Conservation (phyloP, 2,113 vertebrate genomes). For the Cichladusa arquata region DNA sequence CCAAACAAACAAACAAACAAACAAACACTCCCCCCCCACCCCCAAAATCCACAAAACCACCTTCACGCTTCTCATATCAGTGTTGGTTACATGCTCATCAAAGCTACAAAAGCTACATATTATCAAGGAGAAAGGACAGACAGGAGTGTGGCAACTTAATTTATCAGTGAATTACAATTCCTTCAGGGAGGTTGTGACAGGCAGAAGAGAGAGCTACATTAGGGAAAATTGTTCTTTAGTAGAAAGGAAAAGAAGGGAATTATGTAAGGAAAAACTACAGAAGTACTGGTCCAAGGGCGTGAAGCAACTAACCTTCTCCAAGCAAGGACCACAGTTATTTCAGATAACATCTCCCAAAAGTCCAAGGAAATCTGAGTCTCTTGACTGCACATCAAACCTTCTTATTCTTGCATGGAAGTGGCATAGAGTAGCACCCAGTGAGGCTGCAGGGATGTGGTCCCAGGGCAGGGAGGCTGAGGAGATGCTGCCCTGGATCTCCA, state of each 20-base stretch:
- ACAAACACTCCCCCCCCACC: accelerated
- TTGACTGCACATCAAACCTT: neutral
- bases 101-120: neutral
- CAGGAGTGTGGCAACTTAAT: neutral
- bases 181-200: neutral
- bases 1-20: neutral
- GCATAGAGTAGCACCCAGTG: no score
- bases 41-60: neutral
- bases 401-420: neutral
- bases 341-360: neutral
- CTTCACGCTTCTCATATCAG: neutral
- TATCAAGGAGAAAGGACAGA: neutral
- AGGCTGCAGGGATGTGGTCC: neutral
- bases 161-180: neutral
- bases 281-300: neutral
- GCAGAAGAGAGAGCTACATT: neutral
- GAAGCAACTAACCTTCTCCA: neutral
- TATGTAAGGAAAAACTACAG: neutral
- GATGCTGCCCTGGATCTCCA: neutral
- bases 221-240: neutral
- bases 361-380: neutral
- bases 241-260: neutral
- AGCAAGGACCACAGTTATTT: neutral
- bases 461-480: neutral
- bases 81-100: neutral